Evolutionary conservation across 2,797 vertebrate species (phyloP).

Genomic region (Artibeus lituratus): DNA sequence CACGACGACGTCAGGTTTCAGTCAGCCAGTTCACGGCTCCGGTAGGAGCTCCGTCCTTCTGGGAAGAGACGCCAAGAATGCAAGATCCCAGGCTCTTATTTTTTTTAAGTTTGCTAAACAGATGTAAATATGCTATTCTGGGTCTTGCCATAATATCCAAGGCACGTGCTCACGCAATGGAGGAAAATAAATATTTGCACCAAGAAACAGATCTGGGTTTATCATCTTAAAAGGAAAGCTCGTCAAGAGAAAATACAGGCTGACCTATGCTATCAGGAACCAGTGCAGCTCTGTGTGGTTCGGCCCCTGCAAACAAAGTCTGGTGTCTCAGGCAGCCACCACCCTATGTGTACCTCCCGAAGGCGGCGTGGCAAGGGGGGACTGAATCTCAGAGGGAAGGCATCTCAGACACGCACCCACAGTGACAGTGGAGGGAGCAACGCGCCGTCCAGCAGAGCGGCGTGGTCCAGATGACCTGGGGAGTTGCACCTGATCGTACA

Average conservation of each 20-base stretch:
- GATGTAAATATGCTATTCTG: conserved; percentile 43
- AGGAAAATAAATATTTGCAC: conserved; percentile 57
- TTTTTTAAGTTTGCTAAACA: not conserved
- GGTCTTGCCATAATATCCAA: not conserved
- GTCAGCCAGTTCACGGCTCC: not conserved
- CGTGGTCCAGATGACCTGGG: rapidly evolving
- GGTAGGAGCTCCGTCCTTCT: not conserved
- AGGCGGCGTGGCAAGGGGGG: rapidly evolving
- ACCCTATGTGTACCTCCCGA: not conserved
- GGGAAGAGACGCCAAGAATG: not conserved
- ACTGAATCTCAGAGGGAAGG: not conserved
- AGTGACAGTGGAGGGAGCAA: not conserved
- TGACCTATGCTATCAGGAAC: conserved; percentile 57
- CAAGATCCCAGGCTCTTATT: not conserved
- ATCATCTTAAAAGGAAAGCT: conserved; percentile 30
- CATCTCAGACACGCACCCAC: not conserved
- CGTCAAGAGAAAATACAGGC: conserved; percentile 39
- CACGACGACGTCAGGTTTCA: rapidly evolving
- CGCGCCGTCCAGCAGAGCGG: rapidly evolving
- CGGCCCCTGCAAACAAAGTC: not conserved
- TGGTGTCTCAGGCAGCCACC: not conserved
- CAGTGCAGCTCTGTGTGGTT: conserved; percentile 47
- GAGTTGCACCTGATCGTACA: rapidly evolving
- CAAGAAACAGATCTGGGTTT: conserved; percentile 41
- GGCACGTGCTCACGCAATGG: not conserved